Evolutionary conservation across 1,140 invertebrate species (phyloP), one percentile per base, ranked within the genome.

Genomic region (Scylla paramamosain): DNA sequence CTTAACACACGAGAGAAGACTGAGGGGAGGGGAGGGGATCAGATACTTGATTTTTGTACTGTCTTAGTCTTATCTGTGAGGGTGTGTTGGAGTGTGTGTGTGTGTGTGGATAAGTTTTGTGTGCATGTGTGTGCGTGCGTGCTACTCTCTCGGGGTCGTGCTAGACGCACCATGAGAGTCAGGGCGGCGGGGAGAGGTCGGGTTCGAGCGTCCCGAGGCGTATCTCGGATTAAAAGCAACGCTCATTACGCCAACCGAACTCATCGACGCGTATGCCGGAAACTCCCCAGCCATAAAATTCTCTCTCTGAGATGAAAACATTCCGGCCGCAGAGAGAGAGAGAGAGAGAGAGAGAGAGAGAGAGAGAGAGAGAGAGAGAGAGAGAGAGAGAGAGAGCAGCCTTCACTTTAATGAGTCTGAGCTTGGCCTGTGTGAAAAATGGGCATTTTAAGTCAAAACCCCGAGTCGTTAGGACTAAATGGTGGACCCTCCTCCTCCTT

Each of bases 401-500:
- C 59, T 91, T 91, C 52, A 91, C 52, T 86, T 87, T 52, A 87
- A 86, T 93, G 82, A 87, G 32, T 32, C 32, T 84, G 92, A 93
- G 46, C 84, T 52, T 31, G 82, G 86, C 82, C 92, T 93, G 92
- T 59, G 92, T 59, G 92, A 93, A 84, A 93, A 93, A 93, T 93
- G 82, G 84, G n/a, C 92, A 93, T 93, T 93, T 93, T 87, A 93
- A 86, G 83, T 93, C 92, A 93, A 87, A 91, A 93, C n/a, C 92
- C 45, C 39, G 83, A 90, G 82, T 93, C 83, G 46, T 93, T 93
- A 93, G 82, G 83, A 87, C 25, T 87, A 52, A 93, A 87, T 93
- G 92, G 45, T 77, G 67, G 67, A 77, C 90, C 29, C 46, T 59
- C 67, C 20, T 91, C 46, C 89, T 59, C 48, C 46, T 45, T 25